phyloP scores from a whole-genome alignment of 2,797 vertebrate species.

The Cirrhinus mrigala region DNA sequence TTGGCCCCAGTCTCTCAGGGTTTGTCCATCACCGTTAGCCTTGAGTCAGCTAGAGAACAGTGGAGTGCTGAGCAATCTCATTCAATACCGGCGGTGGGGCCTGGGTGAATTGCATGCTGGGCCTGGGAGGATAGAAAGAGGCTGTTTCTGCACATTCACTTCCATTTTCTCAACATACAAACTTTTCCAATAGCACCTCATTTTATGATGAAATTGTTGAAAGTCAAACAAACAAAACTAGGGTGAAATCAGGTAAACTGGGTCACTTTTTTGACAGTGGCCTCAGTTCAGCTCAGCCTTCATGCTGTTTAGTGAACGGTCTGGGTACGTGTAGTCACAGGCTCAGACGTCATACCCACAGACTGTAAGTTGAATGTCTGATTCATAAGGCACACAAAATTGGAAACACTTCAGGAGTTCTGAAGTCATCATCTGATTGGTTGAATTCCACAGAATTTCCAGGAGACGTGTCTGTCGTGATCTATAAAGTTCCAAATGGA shows the following conservation, averaged over 20 bases:
- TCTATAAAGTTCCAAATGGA: too few relatives aligned
- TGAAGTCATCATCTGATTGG: too few relatives aligned
- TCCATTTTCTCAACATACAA: slow-evolving; percentile 19
- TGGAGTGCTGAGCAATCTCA: slow-evolving; percentile 44
- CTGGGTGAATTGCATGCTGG: slow-evolving; percentile 14
- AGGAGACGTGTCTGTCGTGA: too few relatives aligned
- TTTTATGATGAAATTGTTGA: slow-evolving; percentile 36
- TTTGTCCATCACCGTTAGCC: slow-evolving; percentile 27
- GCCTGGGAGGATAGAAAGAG: slow-evolving; percentile 24
- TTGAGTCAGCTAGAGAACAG: slow-evolving; percentile 36
- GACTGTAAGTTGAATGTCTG: too few relatives aligned
- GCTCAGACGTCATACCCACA: too few relatives aligned
- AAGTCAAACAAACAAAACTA: slow-evolving; percentile 14
- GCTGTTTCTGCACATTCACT: slow-evolving; percentile 30
- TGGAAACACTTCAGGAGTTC: too few relatives aligned
- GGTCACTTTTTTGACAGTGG: background rate
- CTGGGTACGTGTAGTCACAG: background rate
- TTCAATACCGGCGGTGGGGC: background rate
- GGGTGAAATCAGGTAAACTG: background rate
- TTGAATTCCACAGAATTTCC: too few relatives aligned
- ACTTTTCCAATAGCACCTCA: slow-evolving; percentile 22
- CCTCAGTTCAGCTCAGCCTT: background rate
- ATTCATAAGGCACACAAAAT: too few relatives aligned
- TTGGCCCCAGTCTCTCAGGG: slow-evolving; percentile 13
- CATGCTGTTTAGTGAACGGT: background rate